These are phyloP conservation scores for Autographa pulchrina DNA, from an alignment of 2,888 invertebrate species.

Conservation along the genomic window DNA sequence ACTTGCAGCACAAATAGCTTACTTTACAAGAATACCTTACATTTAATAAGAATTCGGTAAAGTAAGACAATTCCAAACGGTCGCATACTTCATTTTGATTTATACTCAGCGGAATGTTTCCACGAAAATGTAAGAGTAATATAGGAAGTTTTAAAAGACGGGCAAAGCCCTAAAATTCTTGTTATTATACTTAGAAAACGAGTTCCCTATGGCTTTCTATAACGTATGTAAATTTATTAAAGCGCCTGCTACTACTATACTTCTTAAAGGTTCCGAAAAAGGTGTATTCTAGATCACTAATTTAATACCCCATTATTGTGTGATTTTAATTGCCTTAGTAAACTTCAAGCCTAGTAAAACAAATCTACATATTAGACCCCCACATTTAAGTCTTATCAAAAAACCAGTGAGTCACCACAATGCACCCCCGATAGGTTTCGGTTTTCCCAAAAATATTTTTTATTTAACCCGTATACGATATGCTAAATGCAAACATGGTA, in stretches of 20 bases:
- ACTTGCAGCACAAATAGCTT: background rate
- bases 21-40: slow-evolving; percentile 23
- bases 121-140: slow-evolving; percentile 30
- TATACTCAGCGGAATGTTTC: slow-evolving; percentile 30
- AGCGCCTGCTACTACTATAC: too few species aligned
- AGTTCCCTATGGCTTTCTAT: background rate
- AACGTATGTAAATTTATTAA: background rate
- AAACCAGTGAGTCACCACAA: too few species aligned
- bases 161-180: background rate
- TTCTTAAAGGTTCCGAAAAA: background rate
- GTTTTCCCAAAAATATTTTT: too few species aligned
- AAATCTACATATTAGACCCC: too few species aligned
- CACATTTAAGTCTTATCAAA: too few species aligned
- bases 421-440: too few species aligned
- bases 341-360: too few species aligned
- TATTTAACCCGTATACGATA: too few species aligned
- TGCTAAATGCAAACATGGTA: too few species aligned
- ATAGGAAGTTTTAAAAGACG: slow-evolving; percentile 37
- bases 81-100: slow-evolving; percentile 52
- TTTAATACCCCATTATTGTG: too few species aligned
- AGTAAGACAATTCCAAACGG: slow-evolving; percentile 40
- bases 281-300: background rate
- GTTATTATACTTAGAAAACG: background rate
- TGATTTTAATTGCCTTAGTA: too few species aligned
- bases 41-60: slow-evolving; percentile 48